Evolutionary conservation across 2,113 vertebrate genomes (phyloP).

Genomic region (human (Homo sapiens)): GRCh38 chr2:95429501-95430000

Average conservation of each 20-base stretch:
- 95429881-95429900: slow-evolving; percentile 56
- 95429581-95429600: neutral
- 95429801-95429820: neutral
- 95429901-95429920: slow-evolving; percentile 59
- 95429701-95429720: neutral
- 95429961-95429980: slow-evolving; percentile 66
- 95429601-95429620: neutral
- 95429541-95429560: neutral
- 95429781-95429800: neutral
- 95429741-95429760: neutral
- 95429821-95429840: neutral
- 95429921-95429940: slow-evolving; percentile 53
- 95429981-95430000: neutral
- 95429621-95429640: neutral
- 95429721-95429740: neutral
- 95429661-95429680: neutral
- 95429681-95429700: neutral
- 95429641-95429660: neutral
- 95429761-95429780: neutral
- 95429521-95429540: neutral
- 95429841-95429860: slow-evolving; percentile 3
- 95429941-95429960: slow-evolving; percentile 62
- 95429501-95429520: neutral
- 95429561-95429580: neutral
- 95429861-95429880: slow-evolving; percentile 40